phyloP scores from a whole-genome alignment of 2,797 vertebrate species.

The Mormyrus hasselquistii region DNA sequence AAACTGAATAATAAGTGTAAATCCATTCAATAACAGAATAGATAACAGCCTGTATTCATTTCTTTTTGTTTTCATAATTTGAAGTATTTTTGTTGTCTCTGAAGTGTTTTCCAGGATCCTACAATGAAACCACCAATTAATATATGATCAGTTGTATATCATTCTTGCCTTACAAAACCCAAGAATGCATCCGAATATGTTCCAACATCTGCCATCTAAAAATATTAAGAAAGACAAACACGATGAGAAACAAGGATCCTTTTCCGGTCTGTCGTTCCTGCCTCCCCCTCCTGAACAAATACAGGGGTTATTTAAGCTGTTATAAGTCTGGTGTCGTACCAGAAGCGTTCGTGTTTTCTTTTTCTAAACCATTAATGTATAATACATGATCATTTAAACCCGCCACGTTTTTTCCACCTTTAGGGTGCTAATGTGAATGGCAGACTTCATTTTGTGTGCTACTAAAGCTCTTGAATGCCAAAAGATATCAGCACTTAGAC shows the following conservation, averaged over 20 bases:
- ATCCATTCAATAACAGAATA: background rate
- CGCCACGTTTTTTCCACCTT: conserved; percentile 41
- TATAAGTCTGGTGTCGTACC: conserved; percentile 43
- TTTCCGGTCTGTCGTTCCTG: conserved; percentile 38
- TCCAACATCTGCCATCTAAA: conserved; percentile 38
- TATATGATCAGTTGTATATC: conserved; percentile 31
- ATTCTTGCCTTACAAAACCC: conserved; percentile 21
- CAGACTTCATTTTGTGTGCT: background rate
- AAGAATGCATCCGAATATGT: conserved; percentile 47
- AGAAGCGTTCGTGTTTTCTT: conserved; percentile 38
- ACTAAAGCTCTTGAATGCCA: background rate
- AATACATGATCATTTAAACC: conserved; percentile 48
- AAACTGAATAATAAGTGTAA: background rate
- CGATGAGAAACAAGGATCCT: conserved; percentile 45
- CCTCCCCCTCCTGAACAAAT: conserved; percentile 49
- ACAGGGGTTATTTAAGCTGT: conserved; percentile 50
- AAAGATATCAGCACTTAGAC: background rate
- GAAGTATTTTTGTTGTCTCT: background rate
- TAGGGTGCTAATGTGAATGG: background rate
- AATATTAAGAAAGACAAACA: conserved; percentile 54
- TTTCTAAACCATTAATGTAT: conserved; percentile 37
- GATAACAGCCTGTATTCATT: background rate
- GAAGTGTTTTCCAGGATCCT: background rate
- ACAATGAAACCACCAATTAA: conserved; percentile 29
- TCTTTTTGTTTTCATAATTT: background rate